These are phyloP conservation scores for Arvicanthis niloticus DNA, from an alignment of 2,113 vertebrate genomes.

Conservation along the genomic window DNA sequence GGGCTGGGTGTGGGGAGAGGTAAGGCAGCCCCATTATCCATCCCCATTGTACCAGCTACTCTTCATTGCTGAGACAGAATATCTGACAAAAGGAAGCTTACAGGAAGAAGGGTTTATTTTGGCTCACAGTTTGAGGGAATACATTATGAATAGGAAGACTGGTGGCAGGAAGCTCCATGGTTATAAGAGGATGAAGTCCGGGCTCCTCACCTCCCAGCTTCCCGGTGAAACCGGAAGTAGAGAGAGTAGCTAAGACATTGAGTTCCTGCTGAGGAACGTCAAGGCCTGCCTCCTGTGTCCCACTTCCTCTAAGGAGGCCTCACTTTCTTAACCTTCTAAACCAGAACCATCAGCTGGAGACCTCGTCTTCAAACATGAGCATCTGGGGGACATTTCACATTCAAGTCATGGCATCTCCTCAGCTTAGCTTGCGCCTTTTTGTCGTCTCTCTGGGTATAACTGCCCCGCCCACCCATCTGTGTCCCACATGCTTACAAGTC, in stretches of 20 bases:
- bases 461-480: rapidly evolving
- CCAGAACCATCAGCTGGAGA: not conserved
- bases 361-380: not conserved
- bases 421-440: not conserved
- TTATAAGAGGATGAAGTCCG: not conserved
- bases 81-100: not conserved
- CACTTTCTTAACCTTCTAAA: not conserved
- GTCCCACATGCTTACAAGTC: not conserved
- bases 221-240: not conserved
- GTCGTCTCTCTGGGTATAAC: not conserved
- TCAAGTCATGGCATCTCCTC: not conserved
- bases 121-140: not conserved
- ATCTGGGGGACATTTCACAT: not conserved
- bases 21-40: rapidly evolving
- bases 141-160: not conserved
- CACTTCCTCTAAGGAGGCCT: not conserved
- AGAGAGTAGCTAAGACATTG: not conserved
- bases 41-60: not conserved
- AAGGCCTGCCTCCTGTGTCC: not conserved
- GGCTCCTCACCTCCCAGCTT: not conserved
- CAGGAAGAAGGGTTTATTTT: not conserved
- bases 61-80: not conserved
- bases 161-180: not conserved
- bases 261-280: not conserved
- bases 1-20: not conserved